A percentile compares a stretch with the other conserved stretches of the same genome.
phyloP scores from a whole-genome alignment of 2,888 invertebrate species.

The Metalampra italica region DNA sequence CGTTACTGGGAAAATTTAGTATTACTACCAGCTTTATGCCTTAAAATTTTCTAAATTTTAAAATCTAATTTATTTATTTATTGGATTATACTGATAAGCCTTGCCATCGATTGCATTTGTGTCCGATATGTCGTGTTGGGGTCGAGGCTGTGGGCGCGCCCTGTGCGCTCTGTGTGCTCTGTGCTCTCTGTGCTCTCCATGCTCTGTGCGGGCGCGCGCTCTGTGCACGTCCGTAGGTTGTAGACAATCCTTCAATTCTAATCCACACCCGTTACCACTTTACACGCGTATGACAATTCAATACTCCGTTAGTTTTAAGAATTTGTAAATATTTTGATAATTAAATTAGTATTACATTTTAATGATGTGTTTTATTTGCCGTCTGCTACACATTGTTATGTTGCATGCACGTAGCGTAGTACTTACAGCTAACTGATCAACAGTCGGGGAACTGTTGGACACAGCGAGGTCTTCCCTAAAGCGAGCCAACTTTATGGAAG shows the following conservation, averaged over 20 bases:
- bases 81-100: constrained; percentile 55
- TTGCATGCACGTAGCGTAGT: no score
- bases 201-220: neutral
- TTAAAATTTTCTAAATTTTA: constrained; percentile 41
- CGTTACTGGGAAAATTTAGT: constrained; percentile 34
- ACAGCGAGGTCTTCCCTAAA: no score
- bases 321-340: constrained; percentile 70
- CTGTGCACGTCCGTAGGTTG: neutral
- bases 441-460: no score
- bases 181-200: neutral
- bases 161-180: neutral
- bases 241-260: neutral
- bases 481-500: no score
- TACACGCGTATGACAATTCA: constrained; percentile 58
- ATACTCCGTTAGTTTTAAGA: constrained; percentile 62
- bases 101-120: constrained; percentile 68
- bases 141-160: constrained; percentile 31
- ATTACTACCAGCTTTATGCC: constrained; percentile 35
- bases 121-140: constrained; percentile 11
- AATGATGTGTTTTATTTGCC: neutral
- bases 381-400: neutral
- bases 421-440: no score
- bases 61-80: constrained; percentile 59
- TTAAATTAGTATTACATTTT: constrained; percentile 33
- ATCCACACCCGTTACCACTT: constrained; percentile 57